phyloP scores from a whole-genome alignment of 2,797 vertebrate species.

The Hylomyscus alleni region DNA sequence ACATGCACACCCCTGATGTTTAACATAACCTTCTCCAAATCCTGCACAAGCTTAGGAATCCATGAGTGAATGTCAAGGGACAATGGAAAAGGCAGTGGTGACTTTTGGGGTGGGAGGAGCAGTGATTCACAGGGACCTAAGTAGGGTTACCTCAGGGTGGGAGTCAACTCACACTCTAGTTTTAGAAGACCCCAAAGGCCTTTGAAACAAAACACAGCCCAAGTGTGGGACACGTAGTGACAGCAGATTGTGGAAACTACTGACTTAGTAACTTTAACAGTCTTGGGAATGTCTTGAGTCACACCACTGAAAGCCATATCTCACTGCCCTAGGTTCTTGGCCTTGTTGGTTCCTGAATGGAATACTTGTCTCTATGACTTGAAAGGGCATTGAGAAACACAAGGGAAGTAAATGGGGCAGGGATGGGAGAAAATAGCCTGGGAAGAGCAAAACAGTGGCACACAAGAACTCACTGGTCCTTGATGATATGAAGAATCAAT shows the following conservation, averaged over 20 bases:
- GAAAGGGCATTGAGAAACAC: conserved; percentile 52
- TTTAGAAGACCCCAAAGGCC: not conserved
- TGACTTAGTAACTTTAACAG: not conserved
- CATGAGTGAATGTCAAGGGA: not conserved
- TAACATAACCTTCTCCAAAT: not conserved
- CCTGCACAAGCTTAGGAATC: not conserved
- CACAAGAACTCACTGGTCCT: not conserved
- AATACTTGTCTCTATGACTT: conserved; percentile 46
- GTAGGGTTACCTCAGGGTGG: not conserved
- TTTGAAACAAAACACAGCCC: not conserved
- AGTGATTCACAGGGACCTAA: not conserved
- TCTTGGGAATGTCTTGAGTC: not conserved
- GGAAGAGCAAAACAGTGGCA: not conserved
- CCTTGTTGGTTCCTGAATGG: conserved; percentile 40
- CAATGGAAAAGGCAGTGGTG: not conserved
- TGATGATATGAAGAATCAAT: not conserved
- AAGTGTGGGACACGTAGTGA: not conserved
- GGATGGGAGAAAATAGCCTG: not conserved
- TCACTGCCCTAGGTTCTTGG: not conserved
- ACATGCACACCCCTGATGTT: not conserved
- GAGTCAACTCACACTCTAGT: not conserved
- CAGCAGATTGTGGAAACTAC: not conserved
- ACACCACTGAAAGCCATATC: not conserved
- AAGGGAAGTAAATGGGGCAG: not conserved
- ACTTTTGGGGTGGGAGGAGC: not conserved